These are phyloP conservation scores for Tipula lateralis DNA, from an alignment of 2,888 invertebrate genomes.

Conservation along the genomic window DNA sequence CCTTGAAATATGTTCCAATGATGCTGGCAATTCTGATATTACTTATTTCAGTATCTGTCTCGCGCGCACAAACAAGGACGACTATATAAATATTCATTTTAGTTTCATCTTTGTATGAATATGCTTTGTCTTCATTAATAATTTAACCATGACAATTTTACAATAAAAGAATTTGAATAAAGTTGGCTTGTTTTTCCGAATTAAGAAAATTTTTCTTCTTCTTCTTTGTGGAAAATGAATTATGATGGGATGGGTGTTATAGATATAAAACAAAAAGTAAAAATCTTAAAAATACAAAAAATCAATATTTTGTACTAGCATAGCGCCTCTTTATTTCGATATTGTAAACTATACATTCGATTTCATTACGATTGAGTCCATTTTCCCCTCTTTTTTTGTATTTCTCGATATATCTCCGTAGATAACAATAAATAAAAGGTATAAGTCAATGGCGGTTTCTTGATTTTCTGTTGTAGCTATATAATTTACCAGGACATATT, in stretches of 20 bases:
- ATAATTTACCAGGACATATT: background rate
- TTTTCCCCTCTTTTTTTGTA: background rate
- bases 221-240: background rate
- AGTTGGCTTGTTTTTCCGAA: background rate
- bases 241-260: background rate
- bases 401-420: background rate
- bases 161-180: background rate
- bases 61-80: background rate
- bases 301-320: background rate
- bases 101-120: background rate
- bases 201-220: too few species aligned
- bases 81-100: background rate
- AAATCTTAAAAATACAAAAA: background rate
- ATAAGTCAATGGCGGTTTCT: background rate
- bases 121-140: background rate
- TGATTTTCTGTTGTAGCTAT: background rate
- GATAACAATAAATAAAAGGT: background rate
- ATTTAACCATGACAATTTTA: background rate
- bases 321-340: background rate
- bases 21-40: slow-evolving; percentile 7
- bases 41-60: background rate
- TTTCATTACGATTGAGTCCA: background rate
- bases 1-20: background rate
- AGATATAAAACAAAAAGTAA: background rate
- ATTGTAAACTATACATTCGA: background rate